Conservation (phyloP, 2,888 invertebrate species). For the Thereva nobilitata region DNA sequence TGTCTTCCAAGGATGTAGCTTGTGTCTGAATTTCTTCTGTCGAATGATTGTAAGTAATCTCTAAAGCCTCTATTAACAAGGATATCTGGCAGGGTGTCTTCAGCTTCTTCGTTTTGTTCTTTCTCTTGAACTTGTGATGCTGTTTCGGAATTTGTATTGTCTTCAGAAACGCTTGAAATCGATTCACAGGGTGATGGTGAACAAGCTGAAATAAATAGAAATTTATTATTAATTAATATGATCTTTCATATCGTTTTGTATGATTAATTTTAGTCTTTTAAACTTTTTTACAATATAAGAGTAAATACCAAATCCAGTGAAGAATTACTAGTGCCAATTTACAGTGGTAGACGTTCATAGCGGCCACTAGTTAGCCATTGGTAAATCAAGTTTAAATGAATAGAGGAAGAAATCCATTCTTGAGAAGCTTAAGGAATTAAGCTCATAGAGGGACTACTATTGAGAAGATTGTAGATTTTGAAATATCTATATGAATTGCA, state of each 20-base stretch:
- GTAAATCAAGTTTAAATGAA: no score
- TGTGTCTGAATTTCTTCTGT: slow-evolving; percentile 79
- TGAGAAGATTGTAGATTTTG: no score
- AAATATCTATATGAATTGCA: no score
- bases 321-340: no score
- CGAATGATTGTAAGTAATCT: slow-evolving; percentile 62
- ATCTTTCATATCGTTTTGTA: neutral
- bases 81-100: slow-evolving; percentile 45
- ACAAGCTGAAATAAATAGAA: slow-evolving; percentile 59
- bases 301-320: no score
- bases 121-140: slow-evolving; percentile 50
- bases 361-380: no score
- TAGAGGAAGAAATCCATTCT: no score
- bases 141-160: slow-evolving; percentile 54
- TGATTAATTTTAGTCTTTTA: no score
- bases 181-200: slow-evolving; percentile 82
- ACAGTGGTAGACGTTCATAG: no score
- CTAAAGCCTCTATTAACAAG: slow-evolving; percentile 50
- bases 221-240: neutral
- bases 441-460: no score
- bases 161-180: slow-evolving; percentile 68
- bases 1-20: slow-evolving; percentile 64
- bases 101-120: slow-evolving; percentile 56
- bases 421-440: no score
- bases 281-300: no score